These are phyloP conservation scores for Podilymbus podiceps DNA, from an alignment of 2,113 vertebrate genomes.

Conservation along the genomic window DNA sequence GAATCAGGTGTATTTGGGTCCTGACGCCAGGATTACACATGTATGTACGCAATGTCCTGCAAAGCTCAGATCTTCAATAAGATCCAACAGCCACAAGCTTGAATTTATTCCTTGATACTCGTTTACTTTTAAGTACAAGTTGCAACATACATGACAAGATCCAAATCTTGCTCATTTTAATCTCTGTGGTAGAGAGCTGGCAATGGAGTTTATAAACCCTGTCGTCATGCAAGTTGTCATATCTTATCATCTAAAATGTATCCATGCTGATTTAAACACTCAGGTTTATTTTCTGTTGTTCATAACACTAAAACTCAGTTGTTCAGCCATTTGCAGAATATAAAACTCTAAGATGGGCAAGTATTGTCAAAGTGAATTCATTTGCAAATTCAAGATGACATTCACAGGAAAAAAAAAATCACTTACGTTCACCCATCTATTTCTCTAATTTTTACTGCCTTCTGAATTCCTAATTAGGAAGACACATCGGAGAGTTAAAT, in stretches of 20 bases:
- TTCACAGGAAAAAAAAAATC: background rate
- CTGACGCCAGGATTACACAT: background rate
- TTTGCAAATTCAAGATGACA: background rate
- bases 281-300: background rate
- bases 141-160: background rate
- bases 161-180: background rate
- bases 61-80: background rate
- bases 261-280: background rate
- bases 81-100: background rate
- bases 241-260: background rate
- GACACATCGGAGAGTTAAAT: background rate
- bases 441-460: conserved; percentile 1
- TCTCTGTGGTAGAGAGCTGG: background rate
- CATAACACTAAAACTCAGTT: background rate
- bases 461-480: conserved; percentile 27
- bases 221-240: background rate
- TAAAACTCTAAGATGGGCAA: background rate
- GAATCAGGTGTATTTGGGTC: background rate
- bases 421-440: background rate
- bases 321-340: background rate
- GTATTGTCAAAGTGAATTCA: background rate
- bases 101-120: background rate
- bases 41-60: background rate
- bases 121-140: background rate
- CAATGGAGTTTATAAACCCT: background rate